Evolutionary conservation across 2,888 invertebrate species (phyloP).

Genomic region (Taphrorychus bicolor): DNA sequence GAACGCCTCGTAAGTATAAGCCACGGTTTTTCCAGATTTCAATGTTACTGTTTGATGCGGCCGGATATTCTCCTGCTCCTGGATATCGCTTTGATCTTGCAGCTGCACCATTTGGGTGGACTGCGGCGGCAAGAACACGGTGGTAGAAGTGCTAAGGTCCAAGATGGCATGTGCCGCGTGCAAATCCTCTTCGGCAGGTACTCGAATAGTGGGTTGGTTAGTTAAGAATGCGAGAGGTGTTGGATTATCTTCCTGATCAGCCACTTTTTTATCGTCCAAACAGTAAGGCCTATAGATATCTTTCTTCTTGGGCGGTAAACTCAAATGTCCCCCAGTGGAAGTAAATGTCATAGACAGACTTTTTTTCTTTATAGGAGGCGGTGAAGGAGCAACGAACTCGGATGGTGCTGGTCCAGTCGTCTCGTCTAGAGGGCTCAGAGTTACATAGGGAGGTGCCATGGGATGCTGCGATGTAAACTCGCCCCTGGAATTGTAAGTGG

Average conservation of each 20-base stretch:
- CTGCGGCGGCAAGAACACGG: constrained; percentile 69
- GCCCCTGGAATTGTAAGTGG: constrained; percentile 74
- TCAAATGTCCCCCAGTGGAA: constrained; percentile 82
- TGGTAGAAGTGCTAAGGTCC: constrained; percentile 86
- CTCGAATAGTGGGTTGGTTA: constrained; percentile 63
- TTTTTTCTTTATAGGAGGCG: constrained; percentile 64
- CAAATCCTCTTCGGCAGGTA: constrained; percentile 80
- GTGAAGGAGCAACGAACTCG: constrained; percentile 56
- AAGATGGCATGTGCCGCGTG: constrained; percentile 89
- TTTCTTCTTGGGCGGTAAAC: constrained; percentile 88
- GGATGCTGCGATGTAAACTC: constrained; percentile 17
- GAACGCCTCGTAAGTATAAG: constrained; percentile 91
- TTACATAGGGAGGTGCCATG: constrained; percentile 62
- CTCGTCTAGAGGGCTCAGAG: constrained; percentile 64
- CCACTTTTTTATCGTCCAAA: constrained; percentile 67
- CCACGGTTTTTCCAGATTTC: constrained; percentile 73
- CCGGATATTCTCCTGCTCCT: constrained; percentile 43
- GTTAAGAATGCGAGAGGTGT: constrained; percentile 42
- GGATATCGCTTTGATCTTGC: constrained; percentile 11
- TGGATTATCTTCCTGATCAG: constrained; percentile 5
- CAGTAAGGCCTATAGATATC: constrained; percentile 91
- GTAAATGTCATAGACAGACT: constrained; percentile 85
- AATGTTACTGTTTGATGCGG: constrained; percentile 25
- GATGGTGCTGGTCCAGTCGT: constrained; percentile 54
- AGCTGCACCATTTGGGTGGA: constrained; percentile 23